phyloP scores from a whole-genome alignment of 64 coral and sea anemone genomes.

The Montipora foliosa region DNA sequence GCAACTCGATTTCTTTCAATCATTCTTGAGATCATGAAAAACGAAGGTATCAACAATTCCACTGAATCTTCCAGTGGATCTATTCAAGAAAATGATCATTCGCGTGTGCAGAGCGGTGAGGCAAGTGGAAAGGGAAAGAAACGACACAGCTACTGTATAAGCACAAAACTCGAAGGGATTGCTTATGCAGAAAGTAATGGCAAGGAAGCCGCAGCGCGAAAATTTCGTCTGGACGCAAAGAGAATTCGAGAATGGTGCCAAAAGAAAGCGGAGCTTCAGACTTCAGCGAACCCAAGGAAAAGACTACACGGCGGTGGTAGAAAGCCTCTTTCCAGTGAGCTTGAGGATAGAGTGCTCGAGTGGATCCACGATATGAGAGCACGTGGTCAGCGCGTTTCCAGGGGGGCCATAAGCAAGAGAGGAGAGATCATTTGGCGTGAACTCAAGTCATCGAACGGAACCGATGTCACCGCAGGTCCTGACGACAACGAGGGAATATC shows the following conservation, averaged over 20 bases:
- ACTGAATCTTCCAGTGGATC: constrained; percentile 34
- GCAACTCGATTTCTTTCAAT: too few species aligned
- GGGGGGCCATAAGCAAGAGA: too few species aligned
- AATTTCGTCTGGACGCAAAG: constrained; percentile 64
- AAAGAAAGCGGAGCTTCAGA: constrained; percentile 57
- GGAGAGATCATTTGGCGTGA: too few species aligned
- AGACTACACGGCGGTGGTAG: constrained; percentile 65
- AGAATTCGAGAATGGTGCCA: constrained; percentile 67
- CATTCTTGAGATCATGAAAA: constrained; percentile 16
- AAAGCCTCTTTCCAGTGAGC: constrained; percentile 52
- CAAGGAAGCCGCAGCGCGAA: constrained; percentile 61
- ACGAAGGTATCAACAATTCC: constrained; percentile 37
- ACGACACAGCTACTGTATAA: constrained; percentile 62
- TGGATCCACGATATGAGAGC: too few species aligned
- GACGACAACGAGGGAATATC: too few species aligned
- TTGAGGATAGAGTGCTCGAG: constrained; percentile 18
- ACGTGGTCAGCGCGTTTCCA: too few species aligned
- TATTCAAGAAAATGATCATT: constrained; percentile 30
- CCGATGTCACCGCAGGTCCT: too few species aligned
- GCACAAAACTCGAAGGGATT: constrained; percentile 64
- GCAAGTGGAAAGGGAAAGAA: constrained; percentile 75
- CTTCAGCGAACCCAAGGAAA: constrained; percentile 58
- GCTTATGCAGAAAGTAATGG: constrained; percentile 43
- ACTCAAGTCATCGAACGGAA: too few species aligned
- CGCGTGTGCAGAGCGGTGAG: constrained; percentile 5